phyloP scores from a whole-genome alignment of 2,113 vertebrate species.

The Elephantulus edwardii region DNA sequence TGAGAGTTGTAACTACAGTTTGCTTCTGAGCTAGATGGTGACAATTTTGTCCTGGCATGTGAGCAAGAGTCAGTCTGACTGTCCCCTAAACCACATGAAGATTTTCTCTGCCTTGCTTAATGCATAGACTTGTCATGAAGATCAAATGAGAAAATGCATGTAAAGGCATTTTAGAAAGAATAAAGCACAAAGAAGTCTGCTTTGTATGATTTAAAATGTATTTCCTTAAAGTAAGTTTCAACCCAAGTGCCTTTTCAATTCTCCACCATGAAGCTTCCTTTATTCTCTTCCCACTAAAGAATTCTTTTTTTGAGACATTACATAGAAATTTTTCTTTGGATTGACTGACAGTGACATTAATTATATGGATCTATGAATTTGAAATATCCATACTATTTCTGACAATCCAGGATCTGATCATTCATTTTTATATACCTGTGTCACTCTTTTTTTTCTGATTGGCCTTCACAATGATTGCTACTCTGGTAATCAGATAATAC shows the following conservation, averaged over 20 bases:
- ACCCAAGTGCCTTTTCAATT: background rate
- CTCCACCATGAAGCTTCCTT: background rate
- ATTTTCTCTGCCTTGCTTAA: background rate
- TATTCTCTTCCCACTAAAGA: slow-evolving; percentile 1
- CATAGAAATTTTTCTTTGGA: slow-evolving; percentile 30
- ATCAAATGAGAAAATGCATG: background rate
- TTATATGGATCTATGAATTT: slow-evolving; percentile 30
- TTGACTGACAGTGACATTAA: background rate
- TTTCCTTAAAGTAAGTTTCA: slow-evolving; percentile 22
- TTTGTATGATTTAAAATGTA: slow-evolving; percentile 8
- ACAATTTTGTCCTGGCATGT: background rate
- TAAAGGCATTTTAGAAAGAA: background rate
- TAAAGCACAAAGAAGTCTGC: slow-evolving; percentile 10
- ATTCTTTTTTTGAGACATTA: slow-evolving; percentile 22
- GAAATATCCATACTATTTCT: slow-evolving; percentile 36
- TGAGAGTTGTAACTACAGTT: background rate
- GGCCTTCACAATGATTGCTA: background rate
- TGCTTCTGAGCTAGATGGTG: background rate
- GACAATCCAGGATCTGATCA: slow-evolving; percentile 18
- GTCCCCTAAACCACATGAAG: background rate
- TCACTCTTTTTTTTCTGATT: background rate
- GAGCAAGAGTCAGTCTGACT: background rate
- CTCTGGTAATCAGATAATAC: background rate
- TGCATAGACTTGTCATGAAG: background rate
- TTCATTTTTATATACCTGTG: background rate